Conservation (phyloP, 1,140 invertebrate species). For the Heliconius himera region DNA sequence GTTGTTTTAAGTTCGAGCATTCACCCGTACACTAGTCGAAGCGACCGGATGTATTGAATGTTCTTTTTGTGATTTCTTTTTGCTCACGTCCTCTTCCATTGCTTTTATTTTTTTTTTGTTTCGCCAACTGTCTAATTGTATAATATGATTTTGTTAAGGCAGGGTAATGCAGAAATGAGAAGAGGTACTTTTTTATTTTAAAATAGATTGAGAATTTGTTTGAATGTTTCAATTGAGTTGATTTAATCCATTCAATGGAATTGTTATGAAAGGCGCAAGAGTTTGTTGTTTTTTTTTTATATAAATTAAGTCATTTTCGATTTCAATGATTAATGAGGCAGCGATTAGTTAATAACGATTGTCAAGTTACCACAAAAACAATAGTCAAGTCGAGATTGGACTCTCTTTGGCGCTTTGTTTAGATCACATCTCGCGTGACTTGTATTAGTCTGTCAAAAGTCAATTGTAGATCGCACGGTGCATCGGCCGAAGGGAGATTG, state of each 20-base stretch:
- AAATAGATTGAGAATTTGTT: conserved; percentile 74
- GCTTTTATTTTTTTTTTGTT: conserved; percentile 74
- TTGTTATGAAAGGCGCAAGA: conserved; percentile 77
- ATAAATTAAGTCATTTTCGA: conserved; percentile 71
- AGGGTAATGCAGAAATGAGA: conserved; percentile 79
- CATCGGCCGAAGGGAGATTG: conserved; percentile 75
- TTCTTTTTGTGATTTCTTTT: conserved; percentile 75
- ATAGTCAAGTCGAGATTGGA: conserved; percentile 71
- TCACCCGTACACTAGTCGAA: conserved; percentile 47
- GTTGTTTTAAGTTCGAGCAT: conserved; percentile 48
- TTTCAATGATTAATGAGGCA: conserved; percentile 73
- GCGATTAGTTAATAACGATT: conserved; percentile 73
- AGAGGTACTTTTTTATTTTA: conserved; percentile 80
- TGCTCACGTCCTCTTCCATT: conserved; percentile 78
- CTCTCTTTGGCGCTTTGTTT: conserved; percentile 73
- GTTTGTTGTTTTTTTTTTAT: conserved; percentile 71
- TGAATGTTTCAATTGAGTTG: conserved; percentile 79
- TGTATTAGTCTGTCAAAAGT: too few species aligned
- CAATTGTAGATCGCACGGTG: too few species aligned
- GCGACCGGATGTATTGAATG: conserved; percentile 54
- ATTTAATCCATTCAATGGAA: conserved; percentile 80
- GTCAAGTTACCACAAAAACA: conserved; percentile 76
- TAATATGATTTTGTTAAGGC: conserved; percentile 78
- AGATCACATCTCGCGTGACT: conserved; percentile 20
- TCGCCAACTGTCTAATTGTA: conserved; percentile 76